Base-by-base conservation (phyloP, 2,888 invertebrate species). In the Masnerella sp. region DNA sequence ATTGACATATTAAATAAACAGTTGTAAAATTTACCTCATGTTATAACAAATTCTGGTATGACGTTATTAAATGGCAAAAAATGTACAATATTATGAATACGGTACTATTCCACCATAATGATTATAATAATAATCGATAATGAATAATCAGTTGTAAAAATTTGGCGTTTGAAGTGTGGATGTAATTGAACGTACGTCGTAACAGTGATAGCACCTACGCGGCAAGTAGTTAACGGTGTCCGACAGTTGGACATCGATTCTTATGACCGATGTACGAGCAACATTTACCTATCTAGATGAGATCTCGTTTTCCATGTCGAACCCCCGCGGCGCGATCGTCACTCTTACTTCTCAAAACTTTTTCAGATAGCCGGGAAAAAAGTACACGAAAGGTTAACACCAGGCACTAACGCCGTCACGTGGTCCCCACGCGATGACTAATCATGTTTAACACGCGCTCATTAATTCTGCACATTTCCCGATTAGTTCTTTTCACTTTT, bases 251-350 rank as follows among this genome's bases (percentile, higher is more conserved):
- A 76, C 75, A 81, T 78, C 79, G 79, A 75, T 80, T 75, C 79
- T 74, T 77, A 80, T 79, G 80, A 82, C 81, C 81, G 74, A 70
- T 80, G 82, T 79, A 80, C 80, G 79, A 82, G 80, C 81, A 81
- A 78, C 79, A 77, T 77, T 72, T 54, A 71, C 81, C 71, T 87
- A 87, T 87, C 87, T 86, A 85, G 85, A 87, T 87, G 86, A 87
- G 85, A 87, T 87, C 87, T 87, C 82, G 85, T 85, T 86, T 83
- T 82, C 83, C 81, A 78, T 76, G 75, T 70, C 34, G 80, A 77
- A 76, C 81, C 80, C 82, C 83, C 78, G 82, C 78, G 78, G 84
- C 73, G 82, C 64, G 72, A 75, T 77, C 78, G 78, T 83, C 81
- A 84, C 84, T 85, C 78, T 75, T 83, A 82, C 83, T 84, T 81